A percentile compares a stretch with the other conserved stretches of the same genome.
phyloP scores from a whole-genome alignment of 2,113 vertebrate genomes.

The Irena cyanogastra region DNA sequence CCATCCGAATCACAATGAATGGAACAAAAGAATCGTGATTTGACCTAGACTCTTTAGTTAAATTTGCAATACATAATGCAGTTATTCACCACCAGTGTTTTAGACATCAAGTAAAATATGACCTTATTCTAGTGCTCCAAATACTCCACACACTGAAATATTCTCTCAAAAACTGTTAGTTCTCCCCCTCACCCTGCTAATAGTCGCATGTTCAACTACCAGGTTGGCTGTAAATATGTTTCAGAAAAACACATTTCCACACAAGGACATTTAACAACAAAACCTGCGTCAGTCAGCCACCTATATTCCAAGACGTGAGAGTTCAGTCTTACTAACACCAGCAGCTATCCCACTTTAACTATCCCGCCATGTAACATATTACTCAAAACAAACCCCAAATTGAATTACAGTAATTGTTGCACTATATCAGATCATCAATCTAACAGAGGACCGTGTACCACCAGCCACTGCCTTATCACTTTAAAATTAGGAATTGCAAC shows the following conservation, averaged over 20 bases:
- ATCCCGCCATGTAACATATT: not conserved
- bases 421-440: not conserved
- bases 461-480: not conserved
- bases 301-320: not conserved
- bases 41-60: not conserved
- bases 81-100: not conserved
- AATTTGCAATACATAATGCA: not conserved
- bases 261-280: not conserved
- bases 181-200: not conserved
- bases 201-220: not conserved
- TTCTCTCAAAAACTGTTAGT: rapidly evolving
- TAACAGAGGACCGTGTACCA: not conserved
- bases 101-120: not conserved
- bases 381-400: constrained; percentile 4
- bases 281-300: not conserved
- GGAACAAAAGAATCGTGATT: not conserved
- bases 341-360: not conserved
- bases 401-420: not conserved
- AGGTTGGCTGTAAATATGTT: not conserved
- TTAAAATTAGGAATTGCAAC: not conserved
- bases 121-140: not conserved
- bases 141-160: rapidly evolving
- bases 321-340: not conserved
- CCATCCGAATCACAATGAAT: not conserved
- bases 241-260: not conserved